phyloP scores from a whole-genome alignment of 2,888 invertebrate genomes.

The Reticulitermes lucifugus region DNA sequence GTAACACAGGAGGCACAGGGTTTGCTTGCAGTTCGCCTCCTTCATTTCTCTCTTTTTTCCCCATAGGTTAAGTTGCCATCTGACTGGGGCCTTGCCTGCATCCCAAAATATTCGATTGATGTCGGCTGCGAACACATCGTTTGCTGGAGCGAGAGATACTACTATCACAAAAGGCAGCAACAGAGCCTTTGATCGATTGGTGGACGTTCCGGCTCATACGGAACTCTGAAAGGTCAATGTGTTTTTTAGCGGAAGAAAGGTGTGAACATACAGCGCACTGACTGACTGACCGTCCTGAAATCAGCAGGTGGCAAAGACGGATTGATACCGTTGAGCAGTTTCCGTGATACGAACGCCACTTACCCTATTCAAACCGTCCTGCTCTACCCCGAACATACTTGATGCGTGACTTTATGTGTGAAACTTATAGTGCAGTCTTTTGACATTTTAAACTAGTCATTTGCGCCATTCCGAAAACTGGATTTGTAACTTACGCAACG shows the following conservation, averaged over 20 bases:
- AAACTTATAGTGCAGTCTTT: too few species aligned
- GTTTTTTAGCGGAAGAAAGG: constrained; percentile 14
- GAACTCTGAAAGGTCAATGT: constrained; percentile 10
- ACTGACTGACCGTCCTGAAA: neutral
- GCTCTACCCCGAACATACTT: too few species aligned
- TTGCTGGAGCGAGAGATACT: constrained; percentile 17
- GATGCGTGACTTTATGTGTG: too few species aligned
- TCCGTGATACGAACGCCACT: too few species aligned
- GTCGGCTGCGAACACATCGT: neutral
- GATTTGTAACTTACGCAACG: too few species aligned
- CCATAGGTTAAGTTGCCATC: neutral
- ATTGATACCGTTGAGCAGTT: too few species aligned
- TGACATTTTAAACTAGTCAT: too few species aligned
- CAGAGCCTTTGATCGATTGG: constrained; percentile 25
- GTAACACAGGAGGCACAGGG: too few species aligned
- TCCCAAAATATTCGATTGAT: constrained; percentile 10
- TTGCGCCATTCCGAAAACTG: too few species aligned
- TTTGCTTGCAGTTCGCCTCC: too few species aligned
- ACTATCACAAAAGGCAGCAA: neutral
- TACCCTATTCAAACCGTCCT: too few species aligned
- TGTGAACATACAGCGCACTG: neutral
- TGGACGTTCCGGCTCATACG: neutral
- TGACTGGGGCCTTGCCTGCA: neutral
- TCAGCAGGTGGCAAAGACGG: neutral
- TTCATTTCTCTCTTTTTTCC: neutral